Percentiles rank a stretch among this genome's conserved stretches.
These are phyloP conservation scores for Saturnia japonica DNA, from an alignment of 2,888 invertebrate species.

Conservation along the genomic window DNA sequence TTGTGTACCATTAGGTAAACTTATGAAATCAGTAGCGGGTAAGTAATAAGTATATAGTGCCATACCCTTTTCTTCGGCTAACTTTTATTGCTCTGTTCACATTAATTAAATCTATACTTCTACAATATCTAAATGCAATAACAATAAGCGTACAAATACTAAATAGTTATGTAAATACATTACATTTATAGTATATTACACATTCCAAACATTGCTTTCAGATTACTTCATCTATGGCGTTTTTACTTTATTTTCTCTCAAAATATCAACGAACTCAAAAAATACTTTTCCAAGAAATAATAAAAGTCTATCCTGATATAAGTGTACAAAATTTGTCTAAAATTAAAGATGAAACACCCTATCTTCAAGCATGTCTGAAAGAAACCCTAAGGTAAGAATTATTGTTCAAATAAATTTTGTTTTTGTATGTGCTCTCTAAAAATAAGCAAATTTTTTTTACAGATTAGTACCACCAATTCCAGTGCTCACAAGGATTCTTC, in stretches of 20 bases:
- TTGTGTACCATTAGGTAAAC: too few species aligned
- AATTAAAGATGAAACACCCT: conserved; percentile 66
- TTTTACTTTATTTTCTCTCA: conserved; percentile 85
- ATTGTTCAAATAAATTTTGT: conserved; percentile 5
- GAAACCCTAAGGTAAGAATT: conserved; percentile 82
- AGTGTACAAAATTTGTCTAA: conserved; percentile 44
- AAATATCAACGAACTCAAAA: conserved; percentile 84
- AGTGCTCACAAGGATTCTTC: conserved; percentile 81
- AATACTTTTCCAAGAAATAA: conserved; percentile 83
- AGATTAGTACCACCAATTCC: conserved; percentile 85
- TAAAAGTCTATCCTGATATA: conserved; percentile 41
- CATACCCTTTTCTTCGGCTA: too few species aligned
- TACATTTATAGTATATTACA: neutral
- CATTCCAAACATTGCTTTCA: conserved; percentile 40
- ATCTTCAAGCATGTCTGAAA: conserved; percentile 84
- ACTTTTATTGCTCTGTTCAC: too few species aligned
- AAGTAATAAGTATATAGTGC: too few species aligned
- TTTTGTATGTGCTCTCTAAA: neutral
- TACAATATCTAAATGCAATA: too few species aligned
- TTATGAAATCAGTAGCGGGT: too few species aligned
- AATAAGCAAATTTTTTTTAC: conserved; percentile 31
- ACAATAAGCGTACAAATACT: too few species aligned
- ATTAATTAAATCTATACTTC: too few species aligned
- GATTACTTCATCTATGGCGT: conserved; percentile 83
- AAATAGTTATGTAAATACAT: too few species aligned